Evolutionary conservation across 2,888 invertebrate species (phyloP).

Genomic region (Drosophila algonquin): DNA sequence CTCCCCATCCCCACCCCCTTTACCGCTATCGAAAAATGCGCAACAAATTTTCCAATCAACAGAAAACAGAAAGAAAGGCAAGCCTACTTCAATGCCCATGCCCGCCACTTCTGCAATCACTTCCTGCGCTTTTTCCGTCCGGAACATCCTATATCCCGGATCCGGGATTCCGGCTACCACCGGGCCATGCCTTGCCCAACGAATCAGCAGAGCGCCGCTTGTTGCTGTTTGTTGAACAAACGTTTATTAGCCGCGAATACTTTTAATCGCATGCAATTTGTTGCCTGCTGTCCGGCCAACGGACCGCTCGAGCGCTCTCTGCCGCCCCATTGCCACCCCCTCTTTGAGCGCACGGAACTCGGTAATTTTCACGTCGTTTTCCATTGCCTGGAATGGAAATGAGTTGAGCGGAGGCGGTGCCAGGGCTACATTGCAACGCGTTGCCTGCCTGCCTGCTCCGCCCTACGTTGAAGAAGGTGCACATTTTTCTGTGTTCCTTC

Average conservation of each 20-base stretch:
- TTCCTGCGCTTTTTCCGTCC: constrained; percentile 50
- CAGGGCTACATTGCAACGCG: too few relatives aligned
- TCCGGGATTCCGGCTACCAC: constrained; percentile 14
- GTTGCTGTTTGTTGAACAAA: constrained; percentile 68
- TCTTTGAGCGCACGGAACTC: constrained; percentile 34
- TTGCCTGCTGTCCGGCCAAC: constrained; percentile 39
- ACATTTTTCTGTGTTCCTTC: constrained; percentile 30
- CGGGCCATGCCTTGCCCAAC: background rate
- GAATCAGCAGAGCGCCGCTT: constrained; percentile 29
- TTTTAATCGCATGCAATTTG: constrained; percentile 79
- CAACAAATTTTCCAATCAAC: constrained; percentile 68
- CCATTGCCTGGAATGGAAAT: constrained; percentile 26
- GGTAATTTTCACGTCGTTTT: constrained; percentile 74
- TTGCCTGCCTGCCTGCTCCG: background rate
- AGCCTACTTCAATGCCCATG: constrained; percentile 13
- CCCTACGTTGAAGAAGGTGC: constrained; percentile 27
- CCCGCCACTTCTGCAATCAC: constrained; percentile 5
- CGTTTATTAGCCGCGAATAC: constrained; percentile 77
- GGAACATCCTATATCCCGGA: constrained; percentile 56
- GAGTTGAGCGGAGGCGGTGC: background rate
- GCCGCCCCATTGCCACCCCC: constrained; percentile 21
- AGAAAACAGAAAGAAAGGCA: constrained; percentile 20
- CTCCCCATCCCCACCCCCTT: constrained; percentile 1
- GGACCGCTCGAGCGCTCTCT: constrained; percentile 24
- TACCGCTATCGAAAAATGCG: constrained; percentile 37